Base-by-base conservation (phyloP, 2,888 invertebrate species). In the Eupeodes luniger region DNA sequence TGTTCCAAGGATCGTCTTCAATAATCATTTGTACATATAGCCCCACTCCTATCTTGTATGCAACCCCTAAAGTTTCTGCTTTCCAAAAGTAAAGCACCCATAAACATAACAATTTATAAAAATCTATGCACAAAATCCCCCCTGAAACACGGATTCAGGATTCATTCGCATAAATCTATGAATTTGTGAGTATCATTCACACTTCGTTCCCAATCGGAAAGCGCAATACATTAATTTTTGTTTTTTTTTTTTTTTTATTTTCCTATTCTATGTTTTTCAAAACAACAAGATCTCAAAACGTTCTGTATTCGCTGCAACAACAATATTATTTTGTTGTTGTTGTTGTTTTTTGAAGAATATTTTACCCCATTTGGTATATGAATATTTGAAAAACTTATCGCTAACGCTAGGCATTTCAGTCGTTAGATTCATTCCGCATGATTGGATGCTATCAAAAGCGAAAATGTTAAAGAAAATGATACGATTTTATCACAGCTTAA, bases 101-200 rank as follows among this genome's bases (percentile, higher is more conserved):
- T 34, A 61, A 66, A 47, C 27, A 62, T 67, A 67, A 19, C 67
- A 82, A 78, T 81, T 81, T 67, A 74, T 85, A 81, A 74, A 74
- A 74, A 74, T 77, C 72, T 74, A 81, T 81, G 72, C 70, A 85
- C 34, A 59, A 2, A 27, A 59, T 36, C 70, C 55, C 70, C 59
- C 62, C 40, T n/a, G 47, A 53, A 59, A 57, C 64, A 36, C 12
- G 40, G 62, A 67, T 27, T 27, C 16, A 27, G 6, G 51, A 83
- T 75, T 85, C 69, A 61, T 77, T 88, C 77, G 81, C 78, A 85
- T 88, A 88, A 88, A 88, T 85, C 88, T 85, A 88, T 88, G 88
- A 88, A 88, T 88, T 88, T 88, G 85, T 75, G 67, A 82, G 81
- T 84, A 87, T 87, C 81, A 85, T 88, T 88, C 84, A 81, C 88